Conservation (phyloP, 2,888 invertebrate species). For the Gari tellinella region DNA sequence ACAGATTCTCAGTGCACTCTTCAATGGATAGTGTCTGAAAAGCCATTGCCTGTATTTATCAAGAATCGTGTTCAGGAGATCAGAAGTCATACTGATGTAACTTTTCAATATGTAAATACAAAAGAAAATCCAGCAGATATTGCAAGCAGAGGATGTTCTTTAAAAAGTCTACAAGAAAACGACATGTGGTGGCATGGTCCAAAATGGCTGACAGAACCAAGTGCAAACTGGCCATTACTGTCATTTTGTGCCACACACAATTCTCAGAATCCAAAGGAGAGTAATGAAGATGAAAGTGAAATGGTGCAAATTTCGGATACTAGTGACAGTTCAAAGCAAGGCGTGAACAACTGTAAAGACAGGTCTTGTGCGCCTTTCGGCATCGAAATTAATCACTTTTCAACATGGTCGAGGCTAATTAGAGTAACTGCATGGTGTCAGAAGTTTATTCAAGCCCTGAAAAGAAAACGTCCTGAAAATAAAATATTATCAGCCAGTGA, state of each 20-base stretch:
- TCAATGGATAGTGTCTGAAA: neutral
- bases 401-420: slow-evolving; percentile 10
- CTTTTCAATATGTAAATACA: neutral
- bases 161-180: no score
- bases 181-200: no score
- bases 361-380: slow-evolving; percentile 1
- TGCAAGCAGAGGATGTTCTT: neutral
- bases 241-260: no score
- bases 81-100: neutral
- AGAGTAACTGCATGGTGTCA: slow-evolving; percentile 17
- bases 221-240: slow-evolving; percentile 11
- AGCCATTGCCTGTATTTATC: neutral
- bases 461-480: neutral
- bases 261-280: no score
- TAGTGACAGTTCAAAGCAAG: neutral
- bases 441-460: slow-evolving; percentile 10
- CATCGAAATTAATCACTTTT: slow-evolving; percentile 14
- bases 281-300: neutral
- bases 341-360: neutral
- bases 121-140: neutral
- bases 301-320: neutral
- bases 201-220: no score
- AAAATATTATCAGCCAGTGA: slow-evolving; percentile 10
- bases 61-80: slow-evolving; percentile 1
- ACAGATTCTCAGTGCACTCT: neutral